Base-by-base conservation (phyloP, 1,140 invertebrate genomes). In the Drosophila varians region DNA sequence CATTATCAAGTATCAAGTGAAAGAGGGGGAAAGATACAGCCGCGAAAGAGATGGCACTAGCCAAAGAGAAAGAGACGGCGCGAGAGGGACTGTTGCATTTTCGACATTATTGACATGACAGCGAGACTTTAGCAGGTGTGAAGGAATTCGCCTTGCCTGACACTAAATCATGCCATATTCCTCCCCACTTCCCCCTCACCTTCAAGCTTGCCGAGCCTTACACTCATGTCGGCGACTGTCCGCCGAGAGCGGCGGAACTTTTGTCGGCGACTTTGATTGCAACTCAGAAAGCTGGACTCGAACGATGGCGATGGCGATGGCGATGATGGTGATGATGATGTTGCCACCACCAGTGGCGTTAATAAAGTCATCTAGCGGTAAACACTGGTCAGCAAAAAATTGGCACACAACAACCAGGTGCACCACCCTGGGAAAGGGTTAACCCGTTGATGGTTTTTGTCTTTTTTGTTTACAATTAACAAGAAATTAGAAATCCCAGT, bases 51-150 rank as follows among this genome's bases (percentile, higher is more conserved):
- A 31, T 14, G 4, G 38, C 9, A 7, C 0, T 16, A 38, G 1
- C 5, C n/a, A 31, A 26, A 42, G 7, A 3, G 9, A 4, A 28
- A 23, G n/a, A 40, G 26, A 40, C 5, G n/a, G 1, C n/a, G 25
- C 2, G 19, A 16, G 11, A 34, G 36, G 55, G 40, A 31, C 55
- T 69, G 58, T 62, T 61, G 79, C 66, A 56, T 76, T 72, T 77
- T 77, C 61, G 73, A 77, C 77, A 87, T 87, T 88, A 88, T 87
- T 87, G 83, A 88, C 83, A 88, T 87, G 83, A 87, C 83, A 88
- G 78, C 61, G 61, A 78, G 74, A 62, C 68, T 72, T 62, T 64
- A 75, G 76, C 82, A 87, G 83, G 82, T 87, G 82, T 87, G 82
- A 87, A 87, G 82, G 83, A 82, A 87, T 88, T 62, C 77, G 70